phyloP scores from a whole-genome alignment of 1,140 invertebrate genomes.

The Whitmania pigra region DNA sequence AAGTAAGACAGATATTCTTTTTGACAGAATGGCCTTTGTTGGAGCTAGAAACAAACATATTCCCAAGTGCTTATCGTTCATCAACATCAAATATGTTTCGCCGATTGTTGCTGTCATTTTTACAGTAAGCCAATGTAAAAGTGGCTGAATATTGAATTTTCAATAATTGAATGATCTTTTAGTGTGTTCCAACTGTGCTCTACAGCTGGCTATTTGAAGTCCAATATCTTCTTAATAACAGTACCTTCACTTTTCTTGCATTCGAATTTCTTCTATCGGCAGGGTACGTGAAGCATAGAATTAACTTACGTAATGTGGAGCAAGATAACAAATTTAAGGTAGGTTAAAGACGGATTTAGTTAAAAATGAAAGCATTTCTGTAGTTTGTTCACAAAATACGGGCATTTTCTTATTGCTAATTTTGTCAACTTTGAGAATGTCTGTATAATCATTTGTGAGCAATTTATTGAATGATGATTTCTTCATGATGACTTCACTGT shows the following conservation, averaged over 20 bases:
- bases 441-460: no score
- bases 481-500: no score
- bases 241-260: neutral
- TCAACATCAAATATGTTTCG: conserved; percentile 11
- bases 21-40: conserved; percentile 16
- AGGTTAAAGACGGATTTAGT: no score
- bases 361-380: no score
- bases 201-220: neutral
- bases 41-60: conserved; percentile 18
- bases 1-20: neutral
- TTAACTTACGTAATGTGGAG: neutral
- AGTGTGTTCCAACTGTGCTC: neutral
- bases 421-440: no score
- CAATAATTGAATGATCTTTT: neutral
- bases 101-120: conserved; percentile 16
- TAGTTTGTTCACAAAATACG: no score
- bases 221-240: neutral
- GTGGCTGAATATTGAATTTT: neutral
- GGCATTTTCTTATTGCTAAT: no score
- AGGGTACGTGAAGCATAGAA: neutral
- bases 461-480: no score
- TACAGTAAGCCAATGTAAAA: neutral
- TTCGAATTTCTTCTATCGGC: neutral
- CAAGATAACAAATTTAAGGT: neutral
- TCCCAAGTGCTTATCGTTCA: conserved; percentile 8